Base-by-base conservation (phyloP, 2,797 vertebrate genomes). In the Falco rusticolus region DNA sequence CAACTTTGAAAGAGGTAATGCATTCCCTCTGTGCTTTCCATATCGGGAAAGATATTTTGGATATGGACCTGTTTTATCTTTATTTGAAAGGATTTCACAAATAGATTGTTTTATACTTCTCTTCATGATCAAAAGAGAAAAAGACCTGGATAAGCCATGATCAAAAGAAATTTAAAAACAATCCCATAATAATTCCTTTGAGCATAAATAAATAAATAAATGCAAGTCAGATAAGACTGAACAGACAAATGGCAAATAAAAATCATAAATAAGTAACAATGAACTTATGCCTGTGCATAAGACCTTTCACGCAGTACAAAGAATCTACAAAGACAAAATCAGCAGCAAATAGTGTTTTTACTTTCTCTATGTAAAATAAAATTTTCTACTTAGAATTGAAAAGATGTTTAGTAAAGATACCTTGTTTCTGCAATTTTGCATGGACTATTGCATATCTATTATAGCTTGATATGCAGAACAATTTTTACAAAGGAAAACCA, bases 161-260 rank as follows among this genome's bases (percentile, higher is more conserved):
- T 97, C 96, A 97, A 97, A 97, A 96, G 94, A 95, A 96, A 94
- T 87, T 93, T 90, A 5, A 86, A 94, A 95, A 93, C 59, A 93
- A 94, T 74, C 82, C 69, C 53, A 68, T 71, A 96, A 91, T 92
- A 96, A 76, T 93, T 91, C 43, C 65, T 93, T 89, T 90, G 33
- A 91, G 31, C 28, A 43, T 76, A 96, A 95, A 86, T 60, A 94
- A 93, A 93, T 70, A 94, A 91, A 92, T 81, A 94, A 90, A 77
- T 78, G 33, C 6, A 89, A 92, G 53, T 93, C 69, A 94, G 78
- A 74, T 81, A 95, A 90, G 78, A 91, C 41, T 76, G 47, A 87
- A 82, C 20, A 94, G 83, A 72, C 54, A 96, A 74, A 90, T 56
- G 19, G 83, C 34, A 96, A 95, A 90, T 87, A 85, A 95, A 96